A percentile compares a stretch with the other conserved stretches of the same genome.
Evolutionary conservation across 1,140 invertebrate species (phyloP).

Genomic region (Brachystomella parvula): DNA sequence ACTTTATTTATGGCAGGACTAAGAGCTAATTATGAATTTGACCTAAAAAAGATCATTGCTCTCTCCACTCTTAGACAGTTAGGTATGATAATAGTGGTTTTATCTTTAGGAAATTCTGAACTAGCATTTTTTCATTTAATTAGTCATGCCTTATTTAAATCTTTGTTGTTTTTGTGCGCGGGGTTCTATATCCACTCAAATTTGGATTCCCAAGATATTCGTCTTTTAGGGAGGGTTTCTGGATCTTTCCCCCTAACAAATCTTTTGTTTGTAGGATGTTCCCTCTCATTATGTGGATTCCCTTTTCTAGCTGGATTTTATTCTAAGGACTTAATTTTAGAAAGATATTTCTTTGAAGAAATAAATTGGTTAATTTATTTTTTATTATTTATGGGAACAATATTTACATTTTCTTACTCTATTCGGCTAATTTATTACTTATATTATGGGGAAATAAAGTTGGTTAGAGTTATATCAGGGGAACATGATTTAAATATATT

Average conservation of each 20-base stretch:
- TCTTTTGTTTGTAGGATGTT: slow-evolving; percentile 47
- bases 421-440: slow-evolving; percentile 50
- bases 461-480: slow-evolving; percentile 44
- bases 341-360: slow-evolving; percentile 45
- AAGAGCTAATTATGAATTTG: slow-evolving; percentile 53
- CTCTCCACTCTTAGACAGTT: slow-evolving; percentile 61
- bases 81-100: slow-evolving; percentile 55
- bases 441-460: slow-evolving; percentile 44
- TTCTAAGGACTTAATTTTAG: slow-evolving; percentile 58
- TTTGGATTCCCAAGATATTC: slow-evolving; percentile 56
- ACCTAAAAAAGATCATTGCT: slow-evolving; percentile 64
- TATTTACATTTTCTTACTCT: slow-evolving; percentile 50
- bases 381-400: slow-evolving; percentile 48
- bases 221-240: slow-evolving; percentile 46
- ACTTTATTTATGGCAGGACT: slow-evolving; percentile 56
- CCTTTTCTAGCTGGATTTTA: slow-evolving; percentile 57
- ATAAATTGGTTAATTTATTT: slow-evolving; percentile 49
- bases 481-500: slow-evolving; percentile 43
- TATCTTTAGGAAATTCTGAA: slow-evolving; percentile 43
- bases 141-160: slow-evolving; percentile 56
- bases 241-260: slow-evolving; percentile 44
- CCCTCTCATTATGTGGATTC: slow-evolving; percentile 49
- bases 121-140: slow-evolving; percentile 57
- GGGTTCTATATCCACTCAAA: slow-evolving; percentile 54
- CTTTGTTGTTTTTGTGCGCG: slow-evolving; percentile 54